Evolutionary conservation across 23 tunicate species (phyloP), one percentile per base, ranked within the genome.

Genomic region (Halocynthia aurantium): DNA sequence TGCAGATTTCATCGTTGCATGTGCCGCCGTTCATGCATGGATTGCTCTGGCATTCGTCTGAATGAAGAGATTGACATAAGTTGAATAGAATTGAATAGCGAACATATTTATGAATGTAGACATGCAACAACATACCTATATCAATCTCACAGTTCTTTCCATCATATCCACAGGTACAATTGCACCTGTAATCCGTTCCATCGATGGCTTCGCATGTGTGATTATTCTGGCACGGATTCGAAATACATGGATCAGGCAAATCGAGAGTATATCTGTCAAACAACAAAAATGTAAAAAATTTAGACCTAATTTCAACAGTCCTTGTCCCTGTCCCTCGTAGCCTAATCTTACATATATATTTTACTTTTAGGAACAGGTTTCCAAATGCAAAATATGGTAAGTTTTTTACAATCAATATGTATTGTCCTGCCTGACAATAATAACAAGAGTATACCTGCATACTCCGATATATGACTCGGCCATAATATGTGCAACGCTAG

Each of bases 181-280:
- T 53, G 63, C 83, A 80, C 22, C 53, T 52, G 54, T 80, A 80
- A 7, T 54, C 68, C 7, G 83, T 80, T 15, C 70, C 70, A 17
- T 80, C 83, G 0, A 52, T 6, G 52, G 67, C 22, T 55, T 67
- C 66, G 61, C 83, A 80, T 17, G 56, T 70, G 9, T 75, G 75
- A 21, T 53, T 65, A 67, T 80, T 67, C 61, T 80, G 83, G 54
- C 83, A 80, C 6, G 83, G 83, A 55, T 67, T 80, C 9, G 83
- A 67, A 19, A 80, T 80, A 52, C 83, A 80, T 0, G 83, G 83
- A 17, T 80, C 83, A 10, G 72, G 66, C 54, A 80, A 65, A 52
- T 80, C 57, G 21, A 80, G 44, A 13, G 83, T 80, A 56, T 17
- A 54, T 44, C 70, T 65, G 31, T 31, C 44, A 1, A 31, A 31